Conservation (phyloP, 1,140 invertebrate genomes). For the Drosophila obscura region DNA sequence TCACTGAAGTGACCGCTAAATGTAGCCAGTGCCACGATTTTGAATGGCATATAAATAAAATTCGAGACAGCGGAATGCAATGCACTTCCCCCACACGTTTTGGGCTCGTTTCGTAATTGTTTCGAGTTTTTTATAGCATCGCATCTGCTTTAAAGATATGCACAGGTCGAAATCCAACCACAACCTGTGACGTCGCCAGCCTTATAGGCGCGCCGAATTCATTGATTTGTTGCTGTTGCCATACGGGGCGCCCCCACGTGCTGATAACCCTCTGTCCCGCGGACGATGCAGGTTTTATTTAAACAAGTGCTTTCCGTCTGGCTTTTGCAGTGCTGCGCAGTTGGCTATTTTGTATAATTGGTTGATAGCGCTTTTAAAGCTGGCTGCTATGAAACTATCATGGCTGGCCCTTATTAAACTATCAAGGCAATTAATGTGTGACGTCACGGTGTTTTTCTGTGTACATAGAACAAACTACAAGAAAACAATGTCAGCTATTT, state of each 20-base stretch:
- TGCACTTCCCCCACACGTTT: too few relatives aligned
- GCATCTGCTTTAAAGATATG: slow-evolving; percentile 16
- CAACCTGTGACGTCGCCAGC: slow-evolving; percentile 30
- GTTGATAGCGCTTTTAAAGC: not conserved
- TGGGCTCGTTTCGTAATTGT: not conserved
- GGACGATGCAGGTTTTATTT: slow-evolving; percentile 9
- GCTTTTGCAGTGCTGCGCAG: not conserved
- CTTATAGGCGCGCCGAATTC: not conserved
- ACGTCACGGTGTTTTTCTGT: too few relatives aligned
- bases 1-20: too few relatives aligned
- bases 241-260: slow-evolving; percentile 32
- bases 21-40: slow-evolving; percentile 19
- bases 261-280: slow-evolving; percentile 4
- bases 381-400: too few relatives aligned
- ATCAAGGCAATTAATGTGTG: too few relatives aligned
- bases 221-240: slow-evolving; percentile 50
- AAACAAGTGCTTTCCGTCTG: slow-evolving; percentile 10
- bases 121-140: slow-evolving; percentile 13
- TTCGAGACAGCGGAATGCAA: too few relatives aligned
- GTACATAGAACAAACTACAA: too few relatives aligned
- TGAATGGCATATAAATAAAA: not conserved
- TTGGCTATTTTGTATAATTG: too few relatives aligned
- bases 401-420: too few relatives aligned
- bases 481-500: too few relatives aligned
- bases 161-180: not conserved